Conservation (phyloP, 2,113 vertebrate species). For the Gallinago jamesoni region DNA sequence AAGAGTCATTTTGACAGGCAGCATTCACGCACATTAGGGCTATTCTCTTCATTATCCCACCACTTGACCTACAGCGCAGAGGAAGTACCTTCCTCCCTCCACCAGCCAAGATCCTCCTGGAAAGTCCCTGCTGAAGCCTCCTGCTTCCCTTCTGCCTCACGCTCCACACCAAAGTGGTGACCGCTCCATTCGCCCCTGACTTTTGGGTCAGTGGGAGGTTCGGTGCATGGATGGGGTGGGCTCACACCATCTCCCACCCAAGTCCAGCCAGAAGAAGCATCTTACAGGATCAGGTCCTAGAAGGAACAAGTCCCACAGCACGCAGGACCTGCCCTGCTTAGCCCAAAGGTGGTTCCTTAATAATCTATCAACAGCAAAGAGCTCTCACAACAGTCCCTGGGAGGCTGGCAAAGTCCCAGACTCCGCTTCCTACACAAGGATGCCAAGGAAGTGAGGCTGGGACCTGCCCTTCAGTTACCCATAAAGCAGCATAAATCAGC, state of each 20-base stretch:
- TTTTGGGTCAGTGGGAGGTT: neutral
- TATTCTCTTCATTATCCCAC: neutral
- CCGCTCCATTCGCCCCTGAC: neutral
- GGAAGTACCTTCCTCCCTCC: neutral
- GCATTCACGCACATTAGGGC: neutral
- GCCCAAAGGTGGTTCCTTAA: neutral
- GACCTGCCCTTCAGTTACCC: neutral
- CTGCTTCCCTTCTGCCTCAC: neutral
- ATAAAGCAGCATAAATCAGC: neutral
- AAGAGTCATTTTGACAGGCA: conserved; percentile 20
- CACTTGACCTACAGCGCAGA: neutral
- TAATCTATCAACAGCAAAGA: neutral
- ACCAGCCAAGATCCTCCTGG: neutral
- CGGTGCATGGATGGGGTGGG: fast-evolving
- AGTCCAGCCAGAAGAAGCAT: neutral
- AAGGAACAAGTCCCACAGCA: neutral
- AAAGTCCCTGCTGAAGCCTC: neutral
- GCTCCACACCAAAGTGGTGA: neutral
- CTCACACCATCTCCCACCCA: neutral
- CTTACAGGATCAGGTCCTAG: neutral
- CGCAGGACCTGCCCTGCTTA: neutral
- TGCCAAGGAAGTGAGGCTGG: neutral
- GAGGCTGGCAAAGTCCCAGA: neutral
- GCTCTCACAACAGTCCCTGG: neutral
- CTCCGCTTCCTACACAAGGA: neutral